A percentile compares a stretch with the other conserved stretches of the same genome.
Conservation (phyloP, 2,888 invertebrate genomes). For the Encarsia formosa region DNA sequence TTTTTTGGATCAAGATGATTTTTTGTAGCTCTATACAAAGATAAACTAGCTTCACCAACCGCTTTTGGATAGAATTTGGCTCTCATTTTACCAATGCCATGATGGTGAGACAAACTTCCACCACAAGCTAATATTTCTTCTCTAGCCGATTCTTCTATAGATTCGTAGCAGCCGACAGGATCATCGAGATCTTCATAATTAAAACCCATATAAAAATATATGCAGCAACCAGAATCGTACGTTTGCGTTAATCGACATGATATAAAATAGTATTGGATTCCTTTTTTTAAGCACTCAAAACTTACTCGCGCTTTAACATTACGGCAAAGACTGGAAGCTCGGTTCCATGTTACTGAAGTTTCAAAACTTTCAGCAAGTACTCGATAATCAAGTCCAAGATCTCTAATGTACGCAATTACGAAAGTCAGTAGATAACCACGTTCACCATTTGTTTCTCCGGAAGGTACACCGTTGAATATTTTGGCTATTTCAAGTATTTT, state of each 20-base stretch:
- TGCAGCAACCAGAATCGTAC: constrained; percentile 94
- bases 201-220: constrained; percentile 92
- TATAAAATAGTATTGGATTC: constrained; percentile 63
- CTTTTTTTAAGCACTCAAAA: constrained; percentile 58
- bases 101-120: constrained; percentile 93
- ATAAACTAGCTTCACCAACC: constrained; percentile 77
- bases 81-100: constrained; percentile 91
- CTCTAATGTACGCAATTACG: constrained; percentile 95
- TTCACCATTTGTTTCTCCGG: constrained; percentile 90
- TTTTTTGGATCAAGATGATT: constrained; percentile 87
- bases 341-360: constrained; percentile 97
- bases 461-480: constrained; percentile 76
- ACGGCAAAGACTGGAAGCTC: constrained; percentile 73
- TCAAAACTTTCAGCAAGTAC: constrained; percentile 96
- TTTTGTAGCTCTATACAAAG: constrained; percentile 78
- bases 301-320: constrained; percentile 83
- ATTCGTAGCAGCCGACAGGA: constrained; percentile 77
- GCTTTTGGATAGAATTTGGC: constrained; percentile 82
- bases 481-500: constrained; percentile 76
- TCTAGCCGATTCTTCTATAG: constrained; percentile 82
- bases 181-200: constrained; percentile 61
- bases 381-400: constrained; percentile 81
- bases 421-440: constrained; percentile 95
- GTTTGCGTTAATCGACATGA: constrained; percentile 91
- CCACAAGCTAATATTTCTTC: constrained; percentile 89